Evolutionary conservation across 2,888 invertebrate genomes (phyloP), one percentile per base, ranked within the genome.

Genomic region (Cremastinae sp.): DNA sequence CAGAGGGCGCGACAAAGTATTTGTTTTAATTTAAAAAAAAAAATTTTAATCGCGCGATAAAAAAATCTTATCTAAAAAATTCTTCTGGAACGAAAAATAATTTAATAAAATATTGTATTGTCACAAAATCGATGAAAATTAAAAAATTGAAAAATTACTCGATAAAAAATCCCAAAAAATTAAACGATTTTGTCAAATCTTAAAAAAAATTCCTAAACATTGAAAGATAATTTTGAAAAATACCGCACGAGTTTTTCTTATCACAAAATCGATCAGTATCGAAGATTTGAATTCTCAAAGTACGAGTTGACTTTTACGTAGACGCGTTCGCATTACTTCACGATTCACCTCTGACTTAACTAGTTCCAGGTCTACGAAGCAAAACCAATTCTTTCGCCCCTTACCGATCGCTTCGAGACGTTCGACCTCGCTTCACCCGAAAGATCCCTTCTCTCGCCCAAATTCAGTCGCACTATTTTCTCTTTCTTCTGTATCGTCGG

Each of bases 291-390:
- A 14, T 18, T 18, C 12, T 22, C n/a, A 2, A 10, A 65, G 64
- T 53, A 51, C 53, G 53, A 65, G 51, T 43, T 8, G 4, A 22
- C 43, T 41, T 55, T 41, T 53, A 16, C 1, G 43, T 43, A 49
- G 64, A 51, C 51, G 28, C 43, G 41, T 28, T 53, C 65, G 53
- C 65, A 14, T 43, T 65, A 41, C 41, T 53, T 65, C 65, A 43
- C 65, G 53, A 65, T 55, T 65, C 55, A 65, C 53, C 53, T 53
- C 65, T 55, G 61, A 16, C 35, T 35, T 16, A 39, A 64, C 65
- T 55, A 55, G 53, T 65, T 53, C 45, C 35, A 12, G 66, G 39
- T 35, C 35, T 10, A n/a, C 22, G 43, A 56, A 18, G 20, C 45
- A 43, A 37, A 56, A 43, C 55, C 66, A 47, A 56, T 49, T 66